Base-by-base conservation (phyloP, 2,888 invertebrate species). In the Gerris lacustris region DNA sequence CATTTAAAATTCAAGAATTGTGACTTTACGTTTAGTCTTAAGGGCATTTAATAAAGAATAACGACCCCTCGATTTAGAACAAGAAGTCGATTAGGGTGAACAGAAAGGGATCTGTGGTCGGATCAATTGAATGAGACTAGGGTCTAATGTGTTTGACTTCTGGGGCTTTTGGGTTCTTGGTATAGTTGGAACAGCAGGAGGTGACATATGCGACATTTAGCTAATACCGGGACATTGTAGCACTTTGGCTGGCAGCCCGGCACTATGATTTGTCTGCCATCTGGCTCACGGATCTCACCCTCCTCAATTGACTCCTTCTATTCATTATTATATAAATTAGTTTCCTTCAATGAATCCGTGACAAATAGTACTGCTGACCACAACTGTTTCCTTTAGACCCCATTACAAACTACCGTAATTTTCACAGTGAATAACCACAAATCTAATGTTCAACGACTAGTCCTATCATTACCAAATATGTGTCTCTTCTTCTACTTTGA, bases 71-170 rank as follows among this genome's bases (percentile, higher is more conserved):
- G 15, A 55, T 55, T 55, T 55, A 55, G 55, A 55, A 55, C 55
- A 55, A 55, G 55, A 55, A 55, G 55, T 55, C 55, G 55, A 55
- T 55, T 55, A 55, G 55, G 55, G 55, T 55, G 55, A 55, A 15
- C 55, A 31, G 31, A 31, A 31, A 31, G 31, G 31, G 31, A 31
- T 31, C 55, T 55, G 55, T 55, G 55, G 55, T 55, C 15, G 55
- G 9, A 55, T 55, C 55, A 55, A 55, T 55, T 55, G 11, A 55
- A 55, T 55, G 55, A 55, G 31, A 31, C 31, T 31, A 31, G 1
- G 31, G 31, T 31, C 31, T 31, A 31, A 31, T 31, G 31, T 31
- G 11, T 55, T 55, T 55, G 55, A 55, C 55, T 55, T 55, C 55
- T 55, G 11, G 15, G 55, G 15, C 55, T 15, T 55, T 55, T 55